Percentiles rank a stretch among this genome's conserved stretches.
These are phyloP conservation scores for Pseudomyrmex concolor DNA, from an alignment of 1,140 invertebrate genomes.

Conservation along the genomic window DNA sequence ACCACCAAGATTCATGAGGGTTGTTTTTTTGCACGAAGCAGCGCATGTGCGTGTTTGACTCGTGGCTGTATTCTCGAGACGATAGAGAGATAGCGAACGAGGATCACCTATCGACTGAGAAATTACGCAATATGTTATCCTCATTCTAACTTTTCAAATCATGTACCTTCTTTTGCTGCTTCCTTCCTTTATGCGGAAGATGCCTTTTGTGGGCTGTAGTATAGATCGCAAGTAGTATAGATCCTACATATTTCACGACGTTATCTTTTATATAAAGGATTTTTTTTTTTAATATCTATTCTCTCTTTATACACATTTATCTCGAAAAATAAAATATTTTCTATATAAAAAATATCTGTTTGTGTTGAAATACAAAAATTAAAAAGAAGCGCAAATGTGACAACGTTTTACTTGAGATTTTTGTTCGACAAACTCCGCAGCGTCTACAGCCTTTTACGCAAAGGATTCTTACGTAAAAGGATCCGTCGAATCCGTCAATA, in stretches of 20 bases:
- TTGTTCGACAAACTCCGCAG: not conserved
- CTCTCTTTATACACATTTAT: not conserved
- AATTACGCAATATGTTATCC: constrained; percentile 23
- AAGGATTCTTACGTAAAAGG: constrained; percentile 21
- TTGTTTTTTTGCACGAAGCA: not conserved
- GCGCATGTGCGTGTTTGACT: not conserved
- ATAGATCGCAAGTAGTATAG: not conserved
- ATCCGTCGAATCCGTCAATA: constrained; percentile 54
- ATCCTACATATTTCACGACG: not conserved
- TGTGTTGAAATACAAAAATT: not conserved
- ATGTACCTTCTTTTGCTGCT: constrained; percentile 8
- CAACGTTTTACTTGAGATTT: constrained; percentile 8
- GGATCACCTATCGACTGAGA: constrained; percentile 27
- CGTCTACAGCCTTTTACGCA: not conserved
- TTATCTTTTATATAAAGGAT: not conserved
- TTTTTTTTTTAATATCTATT: not conserved
- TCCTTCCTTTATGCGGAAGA: not conserved
- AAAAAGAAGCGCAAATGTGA: not conserved
- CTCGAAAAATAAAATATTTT: no score
- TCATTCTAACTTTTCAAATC: constrained; percentile 25
- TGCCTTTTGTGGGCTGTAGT: constrained; percentile 5
- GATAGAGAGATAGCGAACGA: constrained; percentile 26
- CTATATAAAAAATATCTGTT: no score
- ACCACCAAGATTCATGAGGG: not conserved
- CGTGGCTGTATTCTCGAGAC: not conserved